These are phyloP conservation scores for Phalanger gymnotis DNA, from an alignment of 2,797 vertebrate species.

Conservation along the genomic window DNA sequence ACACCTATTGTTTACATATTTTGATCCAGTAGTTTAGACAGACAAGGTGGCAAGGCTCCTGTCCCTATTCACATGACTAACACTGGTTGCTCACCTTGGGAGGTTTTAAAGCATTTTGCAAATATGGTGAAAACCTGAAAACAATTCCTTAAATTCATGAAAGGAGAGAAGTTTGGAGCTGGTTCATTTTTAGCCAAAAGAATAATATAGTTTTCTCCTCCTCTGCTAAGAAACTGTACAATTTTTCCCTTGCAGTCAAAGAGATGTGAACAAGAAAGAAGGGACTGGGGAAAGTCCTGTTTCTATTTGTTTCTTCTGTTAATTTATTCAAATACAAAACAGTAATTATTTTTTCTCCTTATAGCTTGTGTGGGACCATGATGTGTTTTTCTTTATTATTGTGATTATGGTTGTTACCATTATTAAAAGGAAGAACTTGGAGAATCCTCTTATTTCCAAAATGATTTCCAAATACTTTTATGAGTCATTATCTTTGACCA, in stretches of 20 bases:
- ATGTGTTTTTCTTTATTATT: not conserved
- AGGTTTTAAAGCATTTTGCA: not conserved
- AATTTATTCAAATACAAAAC: not conserved
- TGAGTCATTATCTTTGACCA: slow-evolving; percentile 14
- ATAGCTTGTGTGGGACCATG: not conserved
- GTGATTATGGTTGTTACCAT: not conserved
- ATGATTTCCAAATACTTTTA: slow-evolving; percentile 1
- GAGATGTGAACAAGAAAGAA: not conserved
- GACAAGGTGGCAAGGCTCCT: not conserved
- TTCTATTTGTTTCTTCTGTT: not conserved
- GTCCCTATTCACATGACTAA: not conserved
- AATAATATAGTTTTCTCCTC: not conserved
- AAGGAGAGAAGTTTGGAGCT: not conserved
- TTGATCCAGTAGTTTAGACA: not conserved
- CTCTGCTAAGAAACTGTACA: not conserved
- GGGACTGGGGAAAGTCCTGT: not conserved
- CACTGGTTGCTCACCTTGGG: accelerated
- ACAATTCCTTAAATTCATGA: not conserved
- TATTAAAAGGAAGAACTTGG: not conserved
- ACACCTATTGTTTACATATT: not conserved
- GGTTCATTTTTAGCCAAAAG: not conserved
- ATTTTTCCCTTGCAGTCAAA: not conserved
- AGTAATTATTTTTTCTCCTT: not conserved
- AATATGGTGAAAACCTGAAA: not conserved
- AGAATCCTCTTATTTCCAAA: not conserved